Percentiles rank a stretch among this genome's conserved stretches.
Conservation (phyloP, 2,113 vertebrate species). For the Beaufortia kweichowensis region DNA sequence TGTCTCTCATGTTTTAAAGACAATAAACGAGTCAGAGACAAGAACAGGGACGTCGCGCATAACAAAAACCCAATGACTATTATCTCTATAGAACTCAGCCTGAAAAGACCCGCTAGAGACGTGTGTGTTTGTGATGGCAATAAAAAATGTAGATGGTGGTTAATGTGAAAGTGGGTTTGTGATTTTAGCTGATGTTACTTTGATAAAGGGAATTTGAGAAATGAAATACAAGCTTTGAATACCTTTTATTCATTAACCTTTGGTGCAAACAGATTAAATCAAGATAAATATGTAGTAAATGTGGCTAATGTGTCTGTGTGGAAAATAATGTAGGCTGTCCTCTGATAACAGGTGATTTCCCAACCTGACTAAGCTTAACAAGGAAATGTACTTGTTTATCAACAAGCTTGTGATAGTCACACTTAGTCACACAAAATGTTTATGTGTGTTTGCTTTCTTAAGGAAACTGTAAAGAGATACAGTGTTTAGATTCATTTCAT, state of each 20-base stretch:
- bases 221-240: not conserved
- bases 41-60: not conserved
- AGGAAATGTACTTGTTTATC: constrained; percentile 31
- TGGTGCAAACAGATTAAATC: not conserved
- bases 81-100: constrained; percentile 37
- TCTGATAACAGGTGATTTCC: constrained; percentile 22
- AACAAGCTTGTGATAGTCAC: not conserved
- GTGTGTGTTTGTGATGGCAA: not conserved
- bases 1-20: not conserved
- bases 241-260: not conserved
- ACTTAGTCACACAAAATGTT: too few relatives aligned
- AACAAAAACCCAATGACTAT: constrained; percentile 7
- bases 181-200: not conserved
- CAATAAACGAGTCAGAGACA: not conserved
- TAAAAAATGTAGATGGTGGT: not conserved
- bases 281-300: not conserved
- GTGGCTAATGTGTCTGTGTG: not conserved
- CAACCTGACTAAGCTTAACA: not conserved
- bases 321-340: not conserved
- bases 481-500: not conserved
- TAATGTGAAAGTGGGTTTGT: not conserved
- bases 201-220: not conserved
- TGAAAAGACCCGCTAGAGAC: too few relatives aligned
- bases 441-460: too few relatives aligned
- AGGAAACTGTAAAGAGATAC: too few relatives aligned